A percentile compares a stretch with the other conserved stretches of the same genome.
Conservation (phyloP, 92 coral and sea anemone genomes). For the Phenganax stokvisi region DNA sequence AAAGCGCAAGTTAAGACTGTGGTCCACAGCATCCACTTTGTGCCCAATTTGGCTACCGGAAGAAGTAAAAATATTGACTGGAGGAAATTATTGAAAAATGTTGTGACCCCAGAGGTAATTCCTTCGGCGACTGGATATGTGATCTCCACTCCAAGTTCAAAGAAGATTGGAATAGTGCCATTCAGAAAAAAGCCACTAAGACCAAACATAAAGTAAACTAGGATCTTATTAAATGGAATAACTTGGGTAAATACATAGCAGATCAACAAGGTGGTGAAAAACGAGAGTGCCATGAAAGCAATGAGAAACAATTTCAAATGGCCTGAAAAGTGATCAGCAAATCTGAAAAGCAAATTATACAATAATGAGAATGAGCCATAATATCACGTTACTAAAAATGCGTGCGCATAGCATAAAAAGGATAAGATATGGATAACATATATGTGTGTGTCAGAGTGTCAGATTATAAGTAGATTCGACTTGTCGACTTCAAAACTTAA, state of each 20-base stretch:
- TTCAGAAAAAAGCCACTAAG: constrained; percentile 80
- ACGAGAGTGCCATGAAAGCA: constrained; percentile 51
- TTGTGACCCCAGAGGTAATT: constrained; percentile 72
- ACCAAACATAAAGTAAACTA: constrained; percentile 66
- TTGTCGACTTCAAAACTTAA: too few species aligned
- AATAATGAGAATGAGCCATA: not conserved
- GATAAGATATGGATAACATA: too few species aligned
- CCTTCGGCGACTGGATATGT: constrained; percentile 93
- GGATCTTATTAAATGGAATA: constrained; percentile 53
- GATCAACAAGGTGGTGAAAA: constrained; percentile 58
- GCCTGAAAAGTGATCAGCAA: constrained; percentile 82
- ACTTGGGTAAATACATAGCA: constrained; percentile 44
- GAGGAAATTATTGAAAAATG: constrained; percentile 80
- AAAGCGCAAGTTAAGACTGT: constrained; percentile 57
- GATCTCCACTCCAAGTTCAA: constrained; percentile 82
- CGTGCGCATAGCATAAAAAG: too few species aligned
- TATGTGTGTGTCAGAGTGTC: too few species aligned
- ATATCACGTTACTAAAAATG: too few species aligned
- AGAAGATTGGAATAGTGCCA: constrained; percentile 88
- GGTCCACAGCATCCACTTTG: constrained; percentile 82
- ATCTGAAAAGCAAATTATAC: constrained; percentile 43
- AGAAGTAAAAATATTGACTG: constrained; percentile 81
- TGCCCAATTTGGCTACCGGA: constrained; percentile 79
- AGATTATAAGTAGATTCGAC: too few species aligned
- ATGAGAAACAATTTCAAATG: constrained; percentile 76